Conservation (phyloP, 1,140 invertebrate genomes). For the Drosophila auraria region DNA sequence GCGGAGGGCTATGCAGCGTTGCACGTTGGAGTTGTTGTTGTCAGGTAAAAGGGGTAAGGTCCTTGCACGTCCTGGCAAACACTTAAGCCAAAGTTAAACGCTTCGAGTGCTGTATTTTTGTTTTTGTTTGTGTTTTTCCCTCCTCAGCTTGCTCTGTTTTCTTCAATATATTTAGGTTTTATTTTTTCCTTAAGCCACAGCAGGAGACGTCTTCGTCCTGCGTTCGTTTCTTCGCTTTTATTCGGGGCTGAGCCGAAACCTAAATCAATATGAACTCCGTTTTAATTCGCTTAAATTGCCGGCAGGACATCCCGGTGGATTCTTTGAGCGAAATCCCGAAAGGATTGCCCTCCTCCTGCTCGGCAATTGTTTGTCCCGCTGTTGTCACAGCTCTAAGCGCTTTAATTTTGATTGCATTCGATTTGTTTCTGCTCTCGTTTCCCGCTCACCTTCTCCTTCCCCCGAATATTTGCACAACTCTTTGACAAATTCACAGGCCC, state of each 20-base stretch:
- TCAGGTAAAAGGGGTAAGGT: constrained; percentile 54
- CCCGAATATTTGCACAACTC: constrained; percentile 69
- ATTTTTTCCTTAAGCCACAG: constrained; percentile 52
- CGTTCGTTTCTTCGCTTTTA: constrained; percentile 26
- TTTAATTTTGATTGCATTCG: constrained; percentile 84
- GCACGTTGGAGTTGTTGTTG: constrained; percentile 34
- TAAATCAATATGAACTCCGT: constrained; percentile 76
- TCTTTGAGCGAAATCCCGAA: constrained; percentile 73
- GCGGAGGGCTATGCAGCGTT: constrained; percentile 67
- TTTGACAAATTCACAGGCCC: constrained; percentile 79
- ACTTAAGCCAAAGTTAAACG: constrained; percentile 83
- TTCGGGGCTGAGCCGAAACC: constrained; percentile 45
- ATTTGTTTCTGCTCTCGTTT: constrained; percentile 70
- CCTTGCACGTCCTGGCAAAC: constrained; percentile 73
- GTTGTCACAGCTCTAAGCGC: constrained; percentile 82
- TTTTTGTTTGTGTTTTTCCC: constrained; percentile 70
- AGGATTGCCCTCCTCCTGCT: constrained; percentile 61
- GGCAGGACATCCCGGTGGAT: constrained; percentile 60
- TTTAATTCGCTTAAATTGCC: constrained; percentile 83
- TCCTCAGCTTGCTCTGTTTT: constrained; percentile 54
- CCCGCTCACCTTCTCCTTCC: constrained; percentile 26
- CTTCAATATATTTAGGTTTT: constrained; percentile 28
- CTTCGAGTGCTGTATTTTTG: constrained; percentile 81
- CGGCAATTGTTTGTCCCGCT: constrained; percentile 68
- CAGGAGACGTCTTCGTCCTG: constrained; percentile 62